Conservation (phyloP, 2,888 invertebrate genomes). For the Epirrhoe tristata region DNA sequence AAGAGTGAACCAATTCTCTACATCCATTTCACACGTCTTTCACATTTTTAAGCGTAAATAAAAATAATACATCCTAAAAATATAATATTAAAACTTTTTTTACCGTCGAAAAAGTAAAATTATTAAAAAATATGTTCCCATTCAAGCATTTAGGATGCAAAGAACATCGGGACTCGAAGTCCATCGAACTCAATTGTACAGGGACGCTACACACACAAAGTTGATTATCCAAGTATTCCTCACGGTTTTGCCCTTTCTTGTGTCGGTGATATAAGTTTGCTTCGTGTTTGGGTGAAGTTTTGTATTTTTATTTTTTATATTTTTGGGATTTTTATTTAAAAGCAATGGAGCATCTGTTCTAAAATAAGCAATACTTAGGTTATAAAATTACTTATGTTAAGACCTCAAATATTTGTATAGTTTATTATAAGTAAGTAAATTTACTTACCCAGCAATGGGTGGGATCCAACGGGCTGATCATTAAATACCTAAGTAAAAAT, state of each 20-base stretch:
- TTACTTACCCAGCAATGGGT: no score
- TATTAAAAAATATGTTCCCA: not conserved
- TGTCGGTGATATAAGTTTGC: not conserved
- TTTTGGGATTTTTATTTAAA: not conserved
- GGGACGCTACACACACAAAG: conserved; percentile 43
- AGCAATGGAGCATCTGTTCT: not conserved
- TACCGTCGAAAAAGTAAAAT: no score
- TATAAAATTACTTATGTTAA: no score
- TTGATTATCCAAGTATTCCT: conserved; percentile 37
- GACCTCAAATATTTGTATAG: no score
- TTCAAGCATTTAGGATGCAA: conserved; percentile 33
- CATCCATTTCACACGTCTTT: not conserved
- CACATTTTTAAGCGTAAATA: no score
- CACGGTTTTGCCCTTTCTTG: conserved; percentile 18
- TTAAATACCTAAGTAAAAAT: no score
- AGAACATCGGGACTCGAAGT: conserved; percentile 32
- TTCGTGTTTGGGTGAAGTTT: conserved; percentile 1
- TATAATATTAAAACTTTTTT: no score
- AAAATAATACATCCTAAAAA: no score
- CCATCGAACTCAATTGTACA: conserved; percentile 40
- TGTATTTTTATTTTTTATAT: conserved; percentile 5
- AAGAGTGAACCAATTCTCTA: not conserved
- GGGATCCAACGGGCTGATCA: no score
- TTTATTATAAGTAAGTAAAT: no score
- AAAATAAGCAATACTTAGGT: not conserved